Evolutionary conservation across 2,113 vertebrate species (phyloP).

Genomic region (human): DNA sequence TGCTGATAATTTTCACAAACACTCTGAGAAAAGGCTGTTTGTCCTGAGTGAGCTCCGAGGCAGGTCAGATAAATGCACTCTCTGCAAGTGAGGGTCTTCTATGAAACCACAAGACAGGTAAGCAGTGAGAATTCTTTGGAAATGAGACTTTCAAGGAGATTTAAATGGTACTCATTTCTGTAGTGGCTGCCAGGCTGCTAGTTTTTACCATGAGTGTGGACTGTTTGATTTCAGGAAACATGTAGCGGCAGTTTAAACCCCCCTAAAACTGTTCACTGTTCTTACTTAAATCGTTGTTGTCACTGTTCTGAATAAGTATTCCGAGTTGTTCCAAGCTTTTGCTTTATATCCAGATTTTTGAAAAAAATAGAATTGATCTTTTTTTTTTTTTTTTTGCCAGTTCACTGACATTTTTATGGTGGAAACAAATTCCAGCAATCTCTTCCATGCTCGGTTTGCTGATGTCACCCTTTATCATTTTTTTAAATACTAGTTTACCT

Average conservation of each 20-base stretch:
- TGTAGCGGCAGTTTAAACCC: neutral
- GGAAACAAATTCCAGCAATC: neutral
- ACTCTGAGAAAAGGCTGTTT: neutral
- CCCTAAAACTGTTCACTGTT: neutral
- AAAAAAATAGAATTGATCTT: neutral
- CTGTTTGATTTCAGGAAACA: no score
- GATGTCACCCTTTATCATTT: neutral
- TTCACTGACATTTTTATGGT: neutral
- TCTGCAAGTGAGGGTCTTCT: neutral
- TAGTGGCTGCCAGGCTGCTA: neutral
- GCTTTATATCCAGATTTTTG: neutral
- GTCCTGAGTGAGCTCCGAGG: neutral
- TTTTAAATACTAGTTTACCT: neutral
- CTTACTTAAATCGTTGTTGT: neutral
- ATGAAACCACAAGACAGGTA: neutral
- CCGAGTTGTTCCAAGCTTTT: neutral
- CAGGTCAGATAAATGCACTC: neutral
- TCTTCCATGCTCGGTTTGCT: neutral
- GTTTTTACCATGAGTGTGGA: neutral
- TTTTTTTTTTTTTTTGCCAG: neutral
- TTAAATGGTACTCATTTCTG: neutral
- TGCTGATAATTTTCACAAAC: neutral
- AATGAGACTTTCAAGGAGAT: neutral
- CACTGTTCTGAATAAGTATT: neutral
- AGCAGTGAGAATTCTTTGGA: neutral